Conservation (phyloP, 2,113 vertebrate species). For the Phalacrocorax brasilianus region DNA sequence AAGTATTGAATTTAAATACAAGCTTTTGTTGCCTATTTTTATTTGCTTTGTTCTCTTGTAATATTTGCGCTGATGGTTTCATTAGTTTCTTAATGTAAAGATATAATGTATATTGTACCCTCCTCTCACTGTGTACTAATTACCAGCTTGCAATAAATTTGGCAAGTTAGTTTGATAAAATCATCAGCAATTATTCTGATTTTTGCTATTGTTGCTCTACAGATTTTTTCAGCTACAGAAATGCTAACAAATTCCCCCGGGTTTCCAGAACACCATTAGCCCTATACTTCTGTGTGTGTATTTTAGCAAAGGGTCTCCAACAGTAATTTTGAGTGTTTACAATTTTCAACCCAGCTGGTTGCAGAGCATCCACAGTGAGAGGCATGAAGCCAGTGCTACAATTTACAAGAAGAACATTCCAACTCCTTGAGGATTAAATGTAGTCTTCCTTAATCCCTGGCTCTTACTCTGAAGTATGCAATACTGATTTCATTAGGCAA, state of each 20-base stretch:
- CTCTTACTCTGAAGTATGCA: background rate
- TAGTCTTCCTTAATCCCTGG: background rate
- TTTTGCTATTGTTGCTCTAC: background rate
- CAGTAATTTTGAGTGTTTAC: background rate
- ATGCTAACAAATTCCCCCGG: background rate
- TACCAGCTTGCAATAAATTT: background rate
- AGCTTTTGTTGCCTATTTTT: background rate
- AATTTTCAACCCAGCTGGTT: conserved; percentile 29
- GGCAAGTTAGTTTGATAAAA: background rate
- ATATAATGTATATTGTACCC: background rate
- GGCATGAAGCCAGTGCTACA: background rate
- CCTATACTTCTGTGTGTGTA: background rate
- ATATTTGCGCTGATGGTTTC: background rate
- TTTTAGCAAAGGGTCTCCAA: background rate
- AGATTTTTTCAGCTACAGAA: background rate
- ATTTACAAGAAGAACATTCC: background rate
- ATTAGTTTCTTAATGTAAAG: background rate
- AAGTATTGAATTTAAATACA: background rate
- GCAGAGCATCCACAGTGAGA: background rate
- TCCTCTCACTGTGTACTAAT: background rate
- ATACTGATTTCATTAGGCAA: background rate
- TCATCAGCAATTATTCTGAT: background rate
- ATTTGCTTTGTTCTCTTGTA: background rate
- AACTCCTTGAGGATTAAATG: conserved; percentile 8
- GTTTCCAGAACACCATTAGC: background rate